Evolutionary conservation across 2,888 invertebrate genomes (phyloP), one percentile per base, ranked within the genome.

Genomic region (Tolmerus cingulatus): DNA sequence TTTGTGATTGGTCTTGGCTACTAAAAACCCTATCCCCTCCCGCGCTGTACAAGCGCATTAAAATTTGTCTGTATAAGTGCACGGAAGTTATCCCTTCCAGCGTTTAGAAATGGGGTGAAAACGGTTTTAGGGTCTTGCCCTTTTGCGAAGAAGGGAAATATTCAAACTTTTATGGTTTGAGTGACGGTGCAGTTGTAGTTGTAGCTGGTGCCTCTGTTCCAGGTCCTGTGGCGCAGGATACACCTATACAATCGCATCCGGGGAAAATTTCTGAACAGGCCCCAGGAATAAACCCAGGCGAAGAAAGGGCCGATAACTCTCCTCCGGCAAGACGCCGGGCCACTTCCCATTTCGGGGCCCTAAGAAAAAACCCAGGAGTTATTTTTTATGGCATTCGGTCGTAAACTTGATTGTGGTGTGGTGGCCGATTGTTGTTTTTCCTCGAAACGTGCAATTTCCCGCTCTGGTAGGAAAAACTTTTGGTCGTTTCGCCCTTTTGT

Each of bases 371-470:
- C 90, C 90, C 89, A 90, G 89, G 90, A 90, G 90, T 91, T 92
- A 91, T 91, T 89, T 92, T 92, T 92, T 92, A 92, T 92, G 91
- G 92, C 92, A 92, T 92, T 92, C 91, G 92, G 92, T 92, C 92
- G 91, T 92, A 92, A 92, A 92, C 92, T 92, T 91, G 92, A 90
- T 90, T 90, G 90, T 90, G 89, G 90, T 90, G 89, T 89, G 89
- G 89, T 88, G 88, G 89, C 88, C 78, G 87, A 88, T 87, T 88
- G 87, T 87, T 88, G 87, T 88, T 87, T 76, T 86, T 34, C 55
- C 37, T 77, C 84, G 43, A 34, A 34, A 27, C 46, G 82, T 87
- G 66, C 19, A 66, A 66, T 87, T 85, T 85, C 74, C 74, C 43
- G 85, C 85, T 74, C 74, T 27, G 12, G 85, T 14, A 46, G 43